Percentiles rank a stretch among this genome's conserved stretches.
phyloP scores from a whole-genome alignment of 2,888 invertebrate species.

The Latheticus oryzae region DNA sequence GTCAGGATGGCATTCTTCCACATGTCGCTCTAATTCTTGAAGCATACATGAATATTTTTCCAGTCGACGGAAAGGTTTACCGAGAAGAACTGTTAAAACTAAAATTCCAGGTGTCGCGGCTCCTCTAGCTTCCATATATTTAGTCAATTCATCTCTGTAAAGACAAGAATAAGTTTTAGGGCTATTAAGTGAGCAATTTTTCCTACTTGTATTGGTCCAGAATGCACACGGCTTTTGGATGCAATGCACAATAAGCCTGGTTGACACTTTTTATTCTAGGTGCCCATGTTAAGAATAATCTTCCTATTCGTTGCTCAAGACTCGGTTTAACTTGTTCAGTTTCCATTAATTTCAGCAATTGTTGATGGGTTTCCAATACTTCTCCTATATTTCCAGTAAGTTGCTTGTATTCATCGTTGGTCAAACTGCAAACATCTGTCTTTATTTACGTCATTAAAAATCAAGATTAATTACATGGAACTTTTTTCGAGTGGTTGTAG shows the following conservation, averaged over 20 bases:
- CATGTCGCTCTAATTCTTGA: constrained; percentile 94
- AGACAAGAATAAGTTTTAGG: neutral
- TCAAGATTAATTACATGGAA: constrained; percentile 78
- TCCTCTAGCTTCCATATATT: constrained; percentile 89
- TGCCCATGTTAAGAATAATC: constrained; percentile 88
- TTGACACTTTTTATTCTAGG: constrained; percentile 86
- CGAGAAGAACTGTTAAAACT: constrained; percentile 91
- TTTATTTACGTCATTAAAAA: constrained; percentile 16
- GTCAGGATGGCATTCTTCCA: constrained; percentile 95
- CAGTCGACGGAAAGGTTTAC: constrained; percentile 93
- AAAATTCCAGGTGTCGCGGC: constrained; percentile 88
- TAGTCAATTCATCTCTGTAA: constrained; percentile 79
- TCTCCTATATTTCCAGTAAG: constrained; percentile 91
- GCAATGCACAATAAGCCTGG: constrained; percentile 89
- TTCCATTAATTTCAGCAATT: constrained; percentile 82
- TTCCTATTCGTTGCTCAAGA: constrained; percentile 88
- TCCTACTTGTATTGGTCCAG: constrained; percentile 91
- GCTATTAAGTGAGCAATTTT: too few relatives aligned
- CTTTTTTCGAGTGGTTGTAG: constrained; percentile 87
- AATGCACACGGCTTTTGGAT: constrained; percentile 94
- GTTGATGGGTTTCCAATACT: constrained; percentile 86
- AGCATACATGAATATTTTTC: constrained; percentile 95
- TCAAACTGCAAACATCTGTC: constrained; percentile 71
- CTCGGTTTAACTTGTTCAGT: constrained; percentile 79
- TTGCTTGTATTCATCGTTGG: constrained; percentile 86